A percentile compares a stretch with the other conserved stretches of the same genome.
phyloP scores from a whole-genome alignment of 2,888 invertebrate genomes.

The Apocheima hispidaria region DNA sequence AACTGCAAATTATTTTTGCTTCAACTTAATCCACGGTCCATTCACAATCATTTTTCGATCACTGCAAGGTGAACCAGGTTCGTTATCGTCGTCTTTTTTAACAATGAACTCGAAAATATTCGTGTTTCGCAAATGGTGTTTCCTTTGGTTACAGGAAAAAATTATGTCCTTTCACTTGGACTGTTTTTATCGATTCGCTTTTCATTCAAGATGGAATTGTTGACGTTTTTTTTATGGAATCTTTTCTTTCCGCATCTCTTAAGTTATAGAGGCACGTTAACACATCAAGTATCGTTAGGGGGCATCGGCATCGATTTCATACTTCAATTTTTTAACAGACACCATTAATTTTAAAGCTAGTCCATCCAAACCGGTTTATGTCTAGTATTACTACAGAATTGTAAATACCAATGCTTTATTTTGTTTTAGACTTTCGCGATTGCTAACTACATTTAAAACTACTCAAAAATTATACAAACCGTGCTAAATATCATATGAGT shows the following conservation, averaged over 20 bases:
- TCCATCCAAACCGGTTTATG: too few species aligned
- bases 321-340: too few species aligned
- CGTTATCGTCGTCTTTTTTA: too few species aligned
- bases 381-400: too few species aligned
- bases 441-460: too few species aligned
- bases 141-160: conserved; percentile 1
- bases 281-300: too few species aligned
- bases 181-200: conserved; percentile 11
- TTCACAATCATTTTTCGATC: conserved; percentile 5
- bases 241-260: background rate
- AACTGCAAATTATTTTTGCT: conserved; percentile 13
- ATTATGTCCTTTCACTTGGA: conserved; percentile 3
- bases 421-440: too few species aligned
- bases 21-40: background rate
- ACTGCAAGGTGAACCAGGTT: background rate
- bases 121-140: background rate
- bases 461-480: too few species aligned
- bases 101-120: background rate
- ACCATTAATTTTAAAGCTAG: too few species aligned
- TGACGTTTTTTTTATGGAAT: background rate
- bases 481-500: too few species aligned
- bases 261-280: background rate
- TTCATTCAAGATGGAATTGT: conserved; percentile 1
- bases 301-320: too few species aligned
- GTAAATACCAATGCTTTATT: too few species aligned